phyloP scores from a whole-genome alignment of 1,140 invertebrate genomes.

The Heliothis virescens region DNA sequence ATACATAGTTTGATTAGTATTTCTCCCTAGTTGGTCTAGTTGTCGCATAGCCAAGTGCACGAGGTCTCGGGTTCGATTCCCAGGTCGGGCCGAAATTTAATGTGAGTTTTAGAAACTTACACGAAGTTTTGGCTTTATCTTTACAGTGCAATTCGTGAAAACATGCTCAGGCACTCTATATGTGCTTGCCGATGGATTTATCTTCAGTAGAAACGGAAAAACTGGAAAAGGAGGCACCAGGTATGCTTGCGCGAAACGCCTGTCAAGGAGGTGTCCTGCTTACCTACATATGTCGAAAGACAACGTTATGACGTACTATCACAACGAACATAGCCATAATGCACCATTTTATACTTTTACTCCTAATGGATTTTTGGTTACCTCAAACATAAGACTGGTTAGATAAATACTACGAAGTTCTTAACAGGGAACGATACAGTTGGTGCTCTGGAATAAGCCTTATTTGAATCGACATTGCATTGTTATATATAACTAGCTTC shows the following conservation, averaged over 20 bases:
- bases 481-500: no score
- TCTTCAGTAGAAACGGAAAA: constrained; percentile 47
- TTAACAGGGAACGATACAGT: background rate
- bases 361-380: constrained; percentile 39
- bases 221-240: constrained; percentile 43
- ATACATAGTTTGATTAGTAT: no score
- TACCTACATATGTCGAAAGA: constrained; percentile 51
- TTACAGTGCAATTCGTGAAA: constrained; percentile 48
- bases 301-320: constrained; percentile 39
- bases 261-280: constrained; percentile 54
- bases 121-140: background rate
- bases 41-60: no score
- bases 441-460: no score
- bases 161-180: constrained; percentile 36
- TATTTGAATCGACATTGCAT: no score
- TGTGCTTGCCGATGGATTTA: constrained; percentile 50
- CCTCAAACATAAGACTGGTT: background rate
- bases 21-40: no score
- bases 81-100: no score
- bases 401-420: background rate
- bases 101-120: no score
- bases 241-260: constrained; percentile 52
- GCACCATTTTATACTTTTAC: constrained; percentile 24
- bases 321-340: constrained; percentile 48
- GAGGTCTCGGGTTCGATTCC: no score